Evolutionary conservation across 1,140 invertebrate genomes (phyloP), one percentile per base, ranked within the genome.

Genomic region (Campodea augens): DNA sequence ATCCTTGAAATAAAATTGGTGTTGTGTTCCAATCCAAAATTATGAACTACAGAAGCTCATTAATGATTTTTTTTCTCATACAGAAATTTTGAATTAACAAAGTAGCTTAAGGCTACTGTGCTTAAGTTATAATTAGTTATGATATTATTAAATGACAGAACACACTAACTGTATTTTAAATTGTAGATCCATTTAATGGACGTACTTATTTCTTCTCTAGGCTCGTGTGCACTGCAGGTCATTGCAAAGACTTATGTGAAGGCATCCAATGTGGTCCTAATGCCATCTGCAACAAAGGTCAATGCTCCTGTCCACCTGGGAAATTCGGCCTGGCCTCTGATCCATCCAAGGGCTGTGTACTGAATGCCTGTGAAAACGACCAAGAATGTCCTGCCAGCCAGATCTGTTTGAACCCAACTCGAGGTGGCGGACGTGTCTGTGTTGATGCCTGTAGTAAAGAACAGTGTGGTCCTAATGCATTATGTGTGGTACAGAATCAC

Each of bases 391-490:
- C 73, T 44, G 69, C 75, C 50, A 71, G 76, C 7, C 76, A 90
- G 64, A 89, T 89, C 54, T 90, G 86, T 57, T 84, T 87, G 61
- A 81, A 84, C 64, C 55, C 81, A 29, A 72, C 76, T 23, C 36
- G 44, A 21, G 78, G 76, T 63, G 77, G 75, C 5, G 56, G 74
- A 3, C 68, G 84, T 29, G 82, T 81, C 59, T 89, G 84, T 60
- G 73, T 88, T 1, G 83, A 89, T 55, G 81, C 78, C 3, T 90
- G 86, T 55, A 77, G 74, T 44, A 84, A 85, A 61, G 66, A 83
- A 7, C 82, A 89, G 54, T 91, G 87, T 59, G 87, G 87, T 12
- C 84, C 86, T 1, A 90, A 90, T 60, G 84, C 86, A 3, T 60
- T 88, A 1, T 92, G 87, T 56, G 69, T 88, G 0, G 73, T 78